phyloP scores from a whole-genome alignment of 2,888 invertebrate species.

The Seladonia tumulorum region DNA sequence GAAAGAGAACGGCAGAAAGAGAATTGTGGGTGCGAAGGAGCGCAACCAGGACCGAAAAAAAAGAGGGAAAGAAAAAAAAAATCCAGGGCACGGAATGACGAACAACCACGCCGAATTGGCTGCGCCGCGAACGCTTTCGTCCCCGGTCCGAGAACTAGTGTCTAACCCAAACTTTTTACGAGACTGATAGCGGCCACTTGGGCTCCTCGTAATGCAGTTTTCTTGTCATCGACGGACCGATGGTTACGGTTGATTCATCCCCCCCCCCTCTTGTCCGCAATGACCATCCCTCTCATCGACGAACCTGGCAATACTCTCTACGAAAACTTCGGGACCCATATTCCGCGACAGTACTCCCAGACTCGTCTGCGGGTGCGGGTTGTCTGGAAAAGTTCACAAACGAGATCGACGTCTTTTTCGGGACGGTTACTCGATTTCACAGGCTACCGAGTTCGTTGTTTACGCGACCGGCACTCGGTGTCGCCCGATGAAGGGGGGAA shows the following conservation, averaged over 20 bases:
- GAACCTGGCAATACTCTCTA: neutral
- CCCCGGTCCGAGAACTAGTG: slow-evolving; percentile 46
- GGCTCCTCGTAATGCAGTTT: slow-evolving; percentile 77
- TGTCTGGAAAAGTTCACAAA: slow-evolving; percentile 38
- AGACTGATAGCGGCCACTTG: slow-evolving; percentile 57
- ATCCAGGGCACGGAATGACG: slow-evolving; percentile 26
- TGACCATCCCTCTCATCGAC: slow-evolving; percentile 11
- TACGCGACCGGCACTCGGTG: neutral
- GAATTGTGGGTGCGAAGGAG: neutral
- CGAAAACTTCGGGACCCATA: slow-evolving; percentile 43
- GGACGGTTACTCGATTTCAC: slow-evolving; percentile 37
- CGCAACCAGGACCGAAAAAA: neutral
- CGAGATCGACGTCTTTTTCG: slow-evolving; percentile 29
- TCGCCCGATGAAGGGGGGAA: too few species aligned
- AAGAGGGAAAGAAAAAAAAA: slow-evolving; percentile 1
- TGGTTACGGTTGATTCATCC: slow-evolving; percentile 51
- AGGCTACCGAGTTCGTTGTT: slow-evolving; percentile 30
- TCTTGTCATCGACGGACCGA: slow-evolving; percentile 70
- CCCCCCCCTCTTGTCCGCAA: neutral
- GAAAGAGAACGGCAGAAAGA: neutral
- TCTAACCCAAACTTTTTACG: slow-evolving; percentile 71
- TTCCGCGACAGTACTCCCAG: slow-evolving; percentile 11
- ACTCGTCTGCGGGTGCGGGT: slow-evolving; percentile 42
- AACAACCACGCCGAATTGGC: slow-evolving; percentile 45
- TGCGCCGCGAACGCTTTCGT: slow-evolving; percentile 14